These are phyloP conservation scores for Lepidurus apus DNA, from an alignment of 1,140 invertebrate species.

Conservation along the genomic window DNA sequence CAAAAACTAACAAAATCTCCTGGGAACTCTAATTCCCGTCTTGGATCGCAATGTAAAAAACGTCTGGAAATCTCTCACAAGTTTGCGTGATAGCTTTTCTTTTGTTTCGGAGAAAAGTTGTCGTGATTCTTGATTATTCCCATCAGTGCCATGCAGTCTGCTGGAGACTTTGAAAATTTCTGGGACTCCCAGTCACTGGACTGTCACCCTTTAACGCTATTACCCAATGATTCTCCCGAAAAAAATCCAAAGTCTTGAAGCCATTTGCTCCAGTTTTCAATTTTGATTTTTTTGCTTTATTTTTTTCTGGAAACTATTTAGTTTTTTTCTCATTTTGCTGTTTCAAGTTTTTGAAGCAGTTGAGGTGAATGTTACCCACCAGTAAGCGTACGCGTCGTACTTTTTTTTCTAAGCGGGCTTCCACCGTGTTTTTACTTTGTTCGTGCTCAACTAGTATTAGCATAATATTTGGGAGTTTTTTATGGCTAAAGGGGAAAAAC, in stretches of 20 bases:
- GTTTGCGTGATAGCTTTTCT: neutral
- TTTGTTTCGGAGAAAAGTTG: neutral
- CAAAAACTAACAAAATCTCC: neutral
- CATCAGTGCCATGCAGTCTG: conserved; percentile 13
- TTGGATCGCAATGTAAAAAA: neutral
- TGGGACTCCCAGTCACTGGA: neutral
- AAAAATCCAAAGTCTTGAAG: neutral
- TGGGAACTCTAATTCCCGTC: neutral
- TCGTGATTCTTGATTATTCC: conserved; percentile 3
- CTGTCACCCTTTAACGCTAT: neutral
- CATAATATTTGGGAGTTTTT: neutral
- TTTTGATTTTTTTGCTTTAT: neutral
- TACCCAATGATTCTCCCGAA: neutral
- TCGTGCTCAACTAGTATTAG: neutral
- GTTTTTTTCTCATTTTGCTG: neutral
- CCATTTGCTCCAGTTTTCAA: neutral
- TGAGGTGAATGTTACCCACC: neutral
- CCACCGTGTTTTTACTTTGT: too few species aligned
- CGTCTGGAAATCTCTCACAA: neutral
- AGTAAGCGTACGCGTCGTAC: neutral
- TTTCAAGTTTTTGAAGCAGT: neutral
- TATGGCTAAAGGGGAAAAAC: neutral
- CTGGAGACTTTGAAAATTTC: neutral
- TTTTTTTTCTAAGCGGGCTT: too few species aligned
- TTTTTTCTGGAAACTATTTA: neutral